Evolutionary conservation across 2,113 vertebrate species (phyloP).

Genomic region (Halichoerus grypus): DNA sequence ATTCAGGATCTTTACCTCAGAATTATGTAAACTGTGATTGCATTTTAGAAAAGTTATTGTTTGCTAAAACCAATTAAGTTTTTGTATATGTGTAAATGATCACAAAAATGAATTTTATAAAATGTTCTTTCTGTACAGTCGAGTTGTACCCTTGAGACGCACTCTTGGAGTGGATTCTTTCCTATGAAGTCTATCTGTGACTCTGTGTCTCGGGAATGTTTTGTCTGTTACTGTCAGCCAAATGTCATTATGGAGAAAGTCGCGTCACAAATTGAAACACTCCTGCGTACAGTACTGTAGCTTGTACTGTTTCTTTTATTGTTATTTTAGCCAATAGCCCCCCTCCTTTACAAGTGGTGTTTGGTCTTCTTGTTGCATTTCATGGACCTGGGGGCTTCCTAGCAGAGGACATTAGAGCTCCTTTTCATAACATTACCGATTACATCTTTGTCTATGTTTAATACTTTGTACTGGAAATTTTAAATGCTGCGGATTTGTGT

Average conservation of each 20-base stretch:
- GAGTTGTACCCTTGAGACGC: neutral
- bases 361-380: constrained; percentile 70
- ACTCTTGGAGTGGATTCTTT: constrained; percentile 25
- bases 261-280: neutral
- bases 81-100: constrained; percentile 80
- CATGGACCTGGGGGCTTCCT: neutral
- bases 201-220: constrained; percentile 1
- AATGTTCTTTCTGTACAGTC: constrained; percentile 69
- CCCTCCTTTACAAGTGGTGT: neutral
- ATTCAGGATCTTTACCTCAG: constrained; percentile 80
- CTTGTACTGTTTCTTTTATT: neutral
- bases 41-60: constrained; percentile 68
- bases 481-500: constrained; percentile 65
- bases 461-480: constrained; percentile 66
- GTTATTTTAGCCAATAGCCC: neutral
- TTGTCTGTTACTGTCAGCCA: constrained; percentile 32
- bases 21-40: constrained; percentile 83
- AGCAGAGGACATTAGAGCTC: constrained; percentile 12
- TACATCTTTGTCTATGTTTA: constrained; percentile 60
- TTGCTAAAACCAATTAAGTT: constrained; percentile 63
- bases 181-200: constrained; percentile 32
- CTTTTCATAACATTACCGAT: neutral
- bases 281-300: neutral
- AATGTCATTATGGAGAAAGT: neutral
- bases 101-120: constrained; percentile 66